These are phyloP conservation scores for Oreochromis niloticus DNA, from an alignment of 2,113 vertebrate species.

Conservation along the genomic window DNA sequence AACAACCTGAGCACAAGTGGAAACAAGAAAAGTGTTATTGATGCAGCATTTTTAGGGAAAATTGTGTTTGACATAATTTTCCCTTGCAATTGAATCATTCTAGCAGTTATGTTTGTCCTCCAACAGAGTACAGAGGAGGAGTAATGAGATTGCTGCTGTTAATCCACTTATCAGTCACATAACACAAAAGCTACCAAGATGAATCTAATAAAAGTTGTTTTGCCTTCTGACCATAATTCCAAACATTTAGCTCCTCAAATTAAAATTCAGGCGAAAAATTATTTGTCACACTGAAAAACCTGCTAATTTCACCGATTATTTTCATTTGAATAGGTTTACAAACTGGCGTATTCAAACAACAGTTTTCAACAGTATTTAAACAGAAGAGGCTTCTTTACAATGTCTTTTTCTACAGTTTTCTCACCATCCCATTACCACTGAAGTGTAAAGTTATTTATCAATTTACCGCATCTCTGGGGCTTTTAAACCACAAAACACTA, in stretches of 20 bases:
- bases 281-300: background rate
- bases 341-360: background rate
- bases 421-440: background rate
- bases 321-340: background rate
- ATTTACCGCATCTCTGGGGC: background rate
- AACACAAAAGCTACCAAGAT: background rate
- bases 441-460: background rate
- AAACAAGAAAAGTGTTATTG: background rate
- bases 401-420: background rate
- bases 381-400: background rate
- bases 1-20: constrained; percentile 76
- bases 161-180: background rate
- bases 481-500: background rate
- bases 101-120: background rate
- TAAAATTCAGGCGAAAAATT: accelerated
- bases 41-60: background rate
- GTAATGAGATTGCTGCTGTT: background rate
- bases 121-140: background rate
- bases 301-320: accelerated
- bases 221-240: background rate
- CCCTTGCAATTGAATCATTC: background rate
- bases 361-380: background rate
- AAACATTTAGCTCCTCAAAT: background rate
- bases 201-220: background rate
- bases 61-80: background rate